Conservation (phyloP, 2,113 vertebrate genomes). For the Tor tambroides region DNA sequence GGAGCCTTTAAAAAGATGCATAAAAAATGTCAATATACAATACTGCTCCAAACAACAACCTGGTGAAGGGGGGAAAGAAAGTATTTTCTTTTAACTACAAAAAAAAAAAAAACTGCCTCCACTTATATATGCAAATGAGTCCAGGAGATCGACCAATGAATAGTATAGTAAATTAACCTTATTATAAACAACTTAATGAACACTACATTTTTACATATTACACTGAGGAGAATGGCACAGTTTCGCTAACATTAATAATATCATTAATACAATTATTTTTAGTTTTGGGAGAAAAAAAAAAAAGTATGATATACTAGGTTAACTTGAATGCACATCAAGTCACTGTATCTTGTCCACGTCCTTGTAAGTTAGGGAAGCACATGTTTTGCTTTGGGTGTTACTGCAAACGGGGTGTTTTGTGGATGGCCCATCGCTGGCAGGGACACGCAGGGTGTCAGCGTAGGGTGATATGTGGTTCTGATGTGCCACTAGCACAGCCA, state of each 20-base stretch:
- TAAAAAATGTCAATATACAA: too few species aligned
- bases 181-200: neutral
- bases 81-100: too few species aligned
- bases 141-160: too few species aligned
- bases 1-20: too few species aligned
- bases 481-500: conserved; percentile 65
- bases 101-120: too few species aligned
- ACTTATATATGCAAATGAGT: too few species aligned
- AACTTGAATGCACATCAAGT: neutral
- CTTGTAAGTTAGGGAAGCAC: conserved; percentile 17
- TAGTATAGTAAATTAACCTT: too few species aligned
- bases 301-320: neutral
- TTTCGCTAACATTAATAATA: neutral
- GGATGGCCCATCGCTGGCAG: conserved; percentile 62
- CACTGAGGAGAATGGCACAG: neutral
- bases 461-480: conserved; percentile 63
- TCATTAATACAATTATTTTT: too few species aligned
- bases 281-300: too few species aligned
- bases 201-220: neutral
- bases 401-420: conserved; percentile 51
- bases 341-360: conserved; percentile 13
- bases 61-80: too few species aligned
- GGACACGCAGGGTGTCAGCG: conserved; percentile 66
- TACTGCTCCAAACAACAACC: too few species aligned
- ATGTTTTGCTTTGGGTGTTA: conserved; percentile 56